Evolutionary conservation across 2,888 invertebrate genomes (phyloP), one percentile per base, ranked within the genome.

Genomic region (Nomada ruficornis): DNA sequence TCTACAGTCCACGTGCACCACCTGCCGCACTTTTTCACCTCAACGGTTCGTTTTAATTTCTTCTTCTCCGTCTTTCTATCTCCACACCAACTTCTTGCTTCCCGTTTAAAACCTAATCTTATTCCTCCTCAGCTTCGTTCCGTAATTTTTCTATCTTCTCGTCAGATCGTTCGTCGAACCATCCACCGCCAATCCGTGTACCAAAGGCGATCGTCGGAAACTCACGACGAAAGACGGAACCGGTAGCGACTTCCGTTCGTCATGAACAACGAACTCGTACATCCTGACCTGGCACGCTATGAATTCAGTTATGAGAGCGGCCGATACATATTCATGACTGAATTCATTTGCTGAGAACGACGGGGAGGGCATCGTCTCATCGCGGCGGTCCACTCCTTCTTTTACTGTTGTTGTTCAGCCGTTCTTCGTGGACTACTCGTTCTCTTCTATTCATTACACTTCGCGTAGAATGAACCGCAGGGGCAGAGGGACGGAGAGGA

Each of bases 261-360:
- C 84, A 79, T 77, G 82, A 82, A 65, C 54, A 26, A 29, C 44
- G 70, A 76, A 82, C 82, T 80, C 72, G 70, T 83, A 80, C 65
- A 72, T 75, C 77, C 78, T 80, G 73, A 77, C 73, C 75, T 79
- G 69, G 77, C 77, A 82, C 88, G 77, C 84, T 89, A 91, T 90
- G 91, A 89, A 91, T 90, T 90, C 88, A 86, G 89, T 90, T 91
- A 91, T 91, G 88, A 89, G 86, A 88, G 79, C 77, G 50, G 59
- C 70, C 91, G 91, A 91, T 92, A 91, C 91, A 92, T 92, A 92
- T 92, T 92, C 91, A 92, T 92, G 90, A 86, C 77, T 87, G 91
- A 91, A 91, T 91, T 88, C 90, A 90, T 90, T 91, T 86, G 91
- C 90, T 89, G 91, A 88, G 91, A 89, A 91, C 89, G 88, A 81